Conservation (phyloP, 2,888 invertebrate species). For the Metallyticus violacea region DNA sequence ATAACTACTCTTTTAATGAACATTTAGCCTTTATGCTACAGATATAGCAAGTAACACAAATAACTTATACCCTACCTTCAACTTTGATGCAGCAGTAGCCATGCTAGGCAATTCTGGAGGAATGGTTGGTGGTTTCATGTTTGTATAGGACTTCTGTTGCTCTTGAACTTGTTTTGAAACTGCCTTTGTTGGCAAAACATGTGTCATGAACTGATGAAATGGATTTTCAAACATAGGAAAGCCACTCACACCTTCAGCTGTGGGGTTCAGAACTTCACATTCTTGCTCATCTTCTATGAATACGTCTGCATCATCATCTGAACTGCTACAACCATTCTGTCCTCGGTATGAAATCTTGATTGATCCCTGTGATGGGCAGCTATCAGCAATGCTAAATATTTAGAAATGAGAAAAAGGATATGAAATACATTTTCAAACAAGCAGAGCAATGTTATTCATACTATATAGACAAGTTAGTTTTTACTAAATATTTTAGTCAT, state of each 20-base stretch:
- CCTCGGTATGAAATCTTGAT: conserved; percentile 21
- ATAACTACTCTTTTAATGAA: too few relatives aligned
- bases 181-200: not conserved
- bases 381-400: not conserved
- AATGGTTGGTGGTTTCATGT: not conserved
- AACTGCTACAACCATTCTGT: not conserved
- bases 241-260: not conserved
- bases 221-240: not conserved
- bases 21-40: too few relatives aligned
- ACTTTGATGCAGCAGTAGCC: not conserved
- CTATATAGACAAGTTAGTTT: too few relatives aligned
- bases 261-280: conserved; percentile 9
- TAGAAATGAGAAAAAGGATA: not conserved
- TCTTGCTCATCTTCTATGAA: conserved; percentile 30
- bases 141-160: not conserved
- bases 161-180: not conserved
- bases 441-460: too few relatives aligned
- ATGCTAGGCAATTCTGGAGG: not conserved
- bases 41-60: too few relatives aligned
- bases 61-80: not conserved
- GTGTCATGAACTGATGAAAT: not conserved
- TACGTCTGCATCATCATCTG: conserved; percentile 30
- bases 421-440: too few relatives aligned
- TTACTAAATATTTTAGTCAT: too few relatives aligned
- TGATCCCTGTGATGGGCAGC: not conserved